These are phyloP conservation scores for Diogma glabrata DNA, from an alignment of 2,888 invertebrate species.

Conservation along the genomic window DNA sequence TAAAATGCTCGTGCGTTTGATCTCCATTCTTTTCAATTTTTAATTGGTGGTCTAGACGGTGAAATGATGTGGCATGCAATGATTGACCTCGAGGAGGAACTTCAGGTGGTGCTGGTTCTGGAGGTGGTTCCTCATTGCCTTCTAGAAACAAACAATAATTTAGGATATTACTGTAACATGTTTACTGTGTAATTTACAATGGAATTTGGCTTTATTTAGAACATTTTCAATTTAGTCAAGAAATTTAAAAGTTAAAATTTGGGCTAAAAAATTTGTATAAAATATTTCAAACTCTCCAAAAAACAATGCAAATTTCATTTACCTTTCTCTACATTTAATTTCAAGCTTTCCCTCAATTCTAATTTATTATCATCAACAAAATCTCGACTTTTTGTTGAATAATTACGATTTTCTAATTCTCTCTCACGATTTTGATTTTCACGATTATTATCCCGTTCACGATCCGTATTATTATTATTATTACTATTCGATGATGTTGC, in stretches of 20 bases:
- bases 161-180: background rate
- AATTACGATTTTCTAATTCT: background rate
- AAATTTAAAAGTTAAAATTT: too few species aligned
- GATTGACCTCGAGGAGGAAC: slow-evolving; percentile 79
- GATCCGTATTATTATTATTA: slow-evolving; percentile 19
- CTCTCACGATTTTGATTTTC: slow-evolving; percentile 20
- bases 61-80: slow-evolving; percentile 43
- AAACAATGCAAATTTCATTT: too few species aligned
- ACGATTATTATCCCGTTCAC: slow-evolving; percentile 22
- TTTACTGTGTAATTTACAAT: background rate
- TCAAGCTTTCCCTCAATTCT: slow-evolving; percentile 2
- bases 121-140: slow-evolving; percentile 51
- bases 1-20: slow-evolving; percentile 37
- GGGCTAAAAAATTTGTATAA: too few species aligned
- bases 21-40: slow-evolving; percentile 36
- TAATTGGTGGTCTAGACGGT: slow-evolving; percentile 35
- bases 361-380: slow-evolving; percentile 6
- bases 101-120: slow-evolving; percentile 76
- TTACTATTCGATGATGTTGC: slow-evolving; percentile 36
- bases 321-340: slow-evolving; percentile 4
- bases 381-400: background rate
- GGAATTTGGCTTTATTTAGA: too few species aligned
- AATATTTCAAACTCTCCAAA: too few species aligned
- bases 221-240: too few species aligned
- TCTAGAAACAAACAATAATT: background rate